Percentiles rank a stretch among this genome's conserved stretches.
Evolutionary conservation across 2,113 vertebrate species (phyloP).

Genomic region (Microtus montanus): DNA sequence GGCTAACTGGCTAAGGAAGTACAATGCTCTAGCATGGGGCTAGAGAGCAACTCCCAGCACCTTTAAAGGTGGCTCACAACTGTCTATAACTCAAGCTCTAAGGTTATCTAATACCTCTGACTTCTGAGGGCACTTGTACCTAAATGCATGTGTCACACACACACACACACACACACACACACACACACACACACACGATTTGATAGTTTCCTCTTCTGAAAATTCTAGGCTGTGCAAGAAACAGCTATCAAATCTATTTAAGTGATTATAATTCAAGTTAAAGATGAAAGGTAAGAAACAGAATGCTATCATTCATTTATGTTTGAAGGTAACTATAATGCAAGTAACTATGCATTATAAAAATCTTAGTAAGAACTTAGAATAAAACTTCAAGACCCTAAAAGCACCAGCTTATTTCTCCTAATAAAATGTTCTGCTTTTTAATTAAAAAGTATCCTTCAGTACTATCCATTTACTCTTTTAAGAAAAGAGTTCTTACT

Average conservation of each 20-base stretch:
- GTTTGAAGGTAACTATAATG: neutral
- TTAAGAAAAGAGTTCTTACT: too few relatives aligned
- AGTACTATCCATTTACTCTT: too few relatives aligned
- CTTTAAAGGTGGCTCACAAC: neutral
- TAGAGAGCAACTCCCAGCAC: neutral
- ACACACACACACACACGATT: neutral
- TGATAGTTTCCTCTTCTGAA: neutral
- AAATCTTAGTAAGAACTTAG: conserved; percentile 28
- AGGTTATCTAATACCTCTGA: neutral
- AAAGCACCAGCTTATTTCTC: too few relatives aligned
- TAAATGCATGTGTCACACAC: neutral
- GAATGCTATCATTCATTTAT: conserved; percentile 45
- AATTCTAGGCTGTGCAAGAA: conserved; percentile 18
- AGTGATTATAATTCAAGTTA: conserved; percentile 51
- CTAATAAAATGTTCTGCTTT: too few relatives aligned
- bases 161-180: neutral
- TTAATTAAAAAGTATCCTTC: too few relatives aligned
- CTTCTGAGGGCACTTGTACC: too few relatives aligned
- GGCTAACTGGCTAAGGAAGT: neutral
- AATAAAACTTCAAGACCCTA: neutral
- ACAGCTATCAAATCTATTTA: neutral
- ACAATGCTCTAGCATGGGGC: neutral
- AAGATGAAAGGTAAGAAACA: conserved; percentile 48
- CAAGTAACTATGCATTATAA: conserved; percentile 39
- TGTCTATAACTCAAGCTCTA: neutral